Conservation (phyloP, 2,113 vertebrate species). For the Vanacampus margaritifer region DNA sequence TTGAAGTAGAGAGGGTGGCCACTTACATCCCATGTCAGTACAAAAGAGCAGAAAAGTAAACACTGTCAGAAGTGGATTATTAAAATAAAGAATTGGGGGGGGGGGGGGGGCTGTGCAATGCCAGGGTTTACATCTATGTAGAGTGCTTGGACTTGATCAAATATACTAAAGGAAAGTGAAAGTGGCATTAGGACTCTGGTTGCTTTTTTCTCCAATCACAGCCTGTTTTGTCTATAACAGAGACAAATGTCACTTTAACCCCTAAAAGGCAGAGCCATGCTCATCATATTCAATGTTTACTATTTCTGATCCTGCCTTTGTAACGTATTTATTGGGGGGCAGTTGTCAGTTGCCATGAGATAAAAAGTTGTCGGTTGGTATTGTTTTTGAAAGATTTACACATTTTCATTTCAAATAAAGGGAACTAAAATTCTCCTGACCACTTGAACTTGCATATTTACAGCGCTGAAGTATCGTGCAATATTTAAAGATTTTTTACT, state of each 20-base stretch:
- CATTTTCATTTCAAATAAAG: too few relatives aligned
- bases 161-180: conserved; percentile 58
- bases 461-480: too few relatives aligned
- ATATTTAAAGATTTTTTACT: too few relatives aligned
- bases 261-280: conserved; percentile 16
- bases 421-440: too few relatives aligned
- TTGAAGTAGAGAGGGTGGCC: conserved; percentile 18
- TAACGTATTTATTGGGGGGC: neutral
- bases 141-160: conserved; percentile 35
- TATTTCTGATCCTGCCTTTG: conserved; percentile 17
- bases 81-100: conserved; percentile 10
- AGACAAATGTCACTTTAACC: neutral
- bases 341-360: conserved; percentile 4
- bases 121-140: conserved; percentile 12
- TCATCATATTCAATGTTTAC: conserved; percentile 21
- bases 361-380: neutral
- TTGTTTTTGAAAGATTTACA: too few relatives aligned
- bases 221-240: neutral
- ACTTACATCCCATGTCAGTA: conserved; percentile 14
- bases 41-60: conserved; percentile 34
- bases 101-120: conserved; percentile 5
- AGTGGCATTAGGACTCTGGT: conserved; percentile 3
- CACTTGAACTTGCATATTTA: too few relatives aligned
- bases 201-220: conserved; percentile 7
- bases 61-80: neutral